Evolutionary conservation across 2,888 invertebrate species (phyloP).

Genomic region (Palloptera scutellata): DNA sequence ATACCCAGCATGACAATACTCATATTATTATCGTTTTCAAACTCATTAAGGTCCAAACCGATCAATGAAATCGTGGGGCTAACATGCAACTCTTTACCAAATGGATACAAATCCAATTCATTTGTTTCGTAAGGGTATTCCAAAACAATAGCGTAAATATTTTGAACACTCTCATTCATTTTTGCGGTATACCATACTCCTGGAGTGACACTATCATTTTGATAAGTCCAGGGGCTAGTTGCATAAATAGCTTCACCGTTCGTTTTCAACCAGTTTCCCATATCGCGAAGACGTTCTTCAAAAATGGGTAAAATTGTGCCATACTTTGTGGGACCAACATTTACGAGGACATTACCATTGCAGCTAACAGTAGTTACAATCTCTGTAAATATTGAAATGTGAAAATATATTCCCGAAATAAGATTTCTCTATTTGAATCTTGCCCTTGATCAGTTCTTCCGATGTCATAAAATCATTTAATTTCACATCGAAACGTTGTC

Average conservation of each 20-base stretch:
- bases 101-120: conserved; percentile 66
- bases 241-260: conserved; percentile 90
- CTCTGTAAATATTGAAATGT: conserved; percentile 54
- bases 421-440: background rate
- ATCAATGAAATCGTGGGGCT: conserved; percentile 42
- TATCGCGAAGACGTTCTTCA: conserved; percentile 79
- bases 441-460: conserved; percentile 71
- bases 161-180: conserved; percentile 40
- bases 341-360: conserved; percentile 74
- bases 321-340: conserved; percentile 89
- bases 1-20: conserved; percentile 68
- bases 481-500: conserved; percentile 77
- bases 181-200: conserved; percentile 77
- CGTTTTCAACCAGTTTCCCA: conserved; percentile 82
- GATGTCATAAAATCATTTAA: conserved; percentile 74
- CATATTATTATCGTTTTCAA: conserved; percentile 27
- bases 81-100: conserved; percentile 45
- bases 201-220: conserved; percentile 79
- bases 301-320: conserved; percentile 87
- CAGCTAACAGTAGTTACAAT: conserved; percentile 83
- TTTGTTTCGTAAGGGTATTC: conserved; percentile 73
- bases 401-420: background rate
- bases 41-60: conserved; percentile 38
- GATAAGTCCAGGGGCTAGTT: conserved; percentile 78
- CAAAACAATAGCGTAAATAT: conserved; percentile 74